Conservation (phyloP, 2,888 invertebrate species). For the Lobophora halterata region DNA sequence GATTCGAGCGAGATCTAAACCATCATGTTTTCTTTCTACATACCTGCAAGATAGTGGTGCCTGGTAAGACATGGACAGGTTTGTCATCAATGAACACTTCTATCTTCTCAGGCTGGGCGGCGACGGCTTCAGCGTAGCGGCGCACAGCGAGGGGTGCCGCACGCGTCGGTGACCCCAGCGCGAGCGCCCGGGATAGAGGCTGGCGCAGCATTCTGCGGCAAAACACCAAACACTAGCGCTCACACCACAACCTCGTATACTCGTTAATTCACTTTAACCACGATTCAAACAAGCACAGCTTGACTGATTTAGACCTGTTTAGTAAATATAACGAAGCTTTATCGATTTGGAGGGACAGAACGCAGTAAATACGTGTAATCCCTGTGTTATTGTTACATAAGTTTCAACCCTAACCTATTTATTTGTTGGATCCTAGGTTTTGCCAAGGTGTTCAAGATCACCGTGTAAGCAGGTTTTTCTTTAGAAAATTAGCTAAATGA, state of each 20-base stretch:
- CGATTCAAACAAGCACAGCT: constrained; percentile 3
- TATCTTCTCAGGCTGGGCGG: constrained; percentile 86
- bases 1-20: no score
- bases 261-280: constrained; percentile 21
- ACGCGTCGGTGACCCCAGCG: constrained; percentile 67
- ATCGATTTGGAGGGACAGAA: constrained; percentile 7
- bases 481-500: not conserved
- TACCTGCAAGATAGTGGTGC: constrained; percentile 98
- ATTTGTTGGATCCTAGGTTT: constrained; percentile 17
- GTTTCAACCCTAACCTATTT: constrained; percentile 70
- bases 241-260: constrained; percentile 29
- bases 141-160: constrained; percentile 65
- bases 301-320: constrained; percentile 4
- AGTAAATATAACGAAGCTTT: constrained; percentile 14
- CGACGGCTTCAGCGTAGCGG: constrained; percentile 72
- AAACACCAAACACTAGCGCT: constrained; percentile 31
- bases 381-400: constrained; percentile 76
- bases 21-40: no score
- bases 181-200: constrained; percentile 85
- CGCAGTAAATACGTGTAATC: constrained; percentile 41
- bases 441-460: not conserved
- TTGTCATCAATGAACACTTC: constrained; percentile 99
- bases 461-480: no score
- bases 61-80: constrained; percentile 95
- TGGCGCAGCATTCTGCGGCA: constrained; percentile 87